phyloP scores from a whole-genome alignment of 2,113 vertebrate genomes.

The Phrynocephalus versicolor region DNA sequence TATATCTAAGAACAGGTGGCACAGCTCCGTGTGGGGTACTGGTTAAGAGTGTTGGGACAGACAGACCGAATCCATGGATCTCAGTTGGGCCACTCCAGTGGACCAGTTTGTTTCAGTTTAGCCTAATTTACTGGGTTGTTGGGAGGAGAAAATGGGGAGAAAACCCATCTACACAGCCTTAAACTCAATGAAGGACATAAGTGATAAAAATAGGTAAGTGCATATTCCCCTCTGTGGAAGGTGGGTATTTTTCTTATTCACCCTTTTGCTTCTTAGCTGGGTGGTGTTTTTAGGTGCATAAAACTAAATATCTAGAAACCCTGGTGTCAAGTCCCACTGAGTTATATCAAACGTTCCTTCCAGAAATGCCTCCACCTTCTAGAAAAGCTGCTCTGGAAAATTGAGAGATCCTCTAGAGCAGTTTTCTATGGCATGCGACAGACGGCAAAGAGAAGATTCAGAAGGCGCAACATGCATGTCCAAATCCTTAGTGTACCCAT shows the following conservation, averaged over 20 bases:
- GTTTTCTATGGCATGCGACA: neutral
- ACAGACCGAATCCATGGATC: no score
- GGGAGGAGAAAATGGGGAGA: no score
- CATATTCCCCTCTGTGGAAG: neutral
- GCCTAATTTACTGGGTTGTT: no score
- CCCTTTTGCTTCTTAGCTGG: neutral
- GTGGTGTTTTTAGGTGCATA: neutral
- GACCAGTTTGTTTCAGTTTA: no score
- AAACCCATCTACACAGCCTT: no score
- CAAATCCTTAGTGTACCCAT: no score
- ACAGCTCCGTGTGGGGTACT: neutral
- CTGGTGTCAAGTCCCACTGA: neutral
- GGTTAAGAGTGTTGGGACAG: neutral
- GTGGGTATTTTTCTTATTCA: neutral
- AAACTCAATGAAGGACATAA: no score
- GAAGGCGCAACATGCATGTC: no score
- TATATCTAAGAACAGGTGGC: neutral
- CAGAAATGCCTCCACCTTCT: neutral
- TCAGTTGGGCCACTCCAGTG: neutral
- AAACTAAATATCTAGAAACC: neutral
- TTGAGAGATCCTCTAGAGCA: neutral
- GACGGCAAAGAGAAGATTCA: neutral
- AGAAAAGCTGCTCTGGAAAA: neutral
- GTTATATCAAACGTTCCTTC: neutral
- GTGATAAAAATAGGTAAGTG: no score